These are phyloP conservation scores for Onychomys torridus DNA, from an alignment of 2,797 vertebrate genomes.

Conservation along the genomic window DNA sequence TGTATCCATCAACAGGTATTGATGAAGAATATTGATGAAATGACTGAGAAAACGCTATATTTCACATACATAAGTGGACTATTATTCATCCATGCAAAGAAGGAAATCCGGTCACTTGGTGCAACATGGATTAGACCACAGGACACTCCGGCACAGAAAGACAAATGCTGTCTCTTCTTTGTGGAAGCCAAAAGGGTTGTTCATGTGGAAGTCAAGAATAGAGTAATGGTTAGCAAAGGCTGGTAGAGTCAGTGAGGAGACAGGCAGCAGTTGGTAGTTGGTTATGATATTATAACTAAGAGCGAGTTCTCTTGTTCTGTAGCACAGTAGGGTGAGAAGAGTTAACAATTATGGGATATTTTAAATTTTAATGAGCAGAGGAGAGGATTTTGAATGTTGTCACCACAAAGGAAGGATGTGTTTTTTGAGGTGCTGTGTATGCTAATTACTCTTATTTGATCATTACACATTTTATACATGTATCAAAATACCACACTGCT, in stretches of 20 bases:
- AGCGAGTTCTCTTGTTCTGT: neutral
- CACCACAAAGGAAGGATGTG: conserved; percentile 42
- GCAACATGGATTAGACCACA: neutral
- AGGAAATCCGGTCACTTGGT: neutral
- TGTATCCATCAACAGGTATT: neutral
- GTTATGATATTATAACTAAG: neutral
- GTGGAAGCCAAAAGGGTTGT: neutral
- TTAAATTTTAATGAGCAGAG: conserved; percentile 43
- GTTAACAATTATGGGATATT: neutral
- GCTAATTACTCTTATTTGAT: conserved; percentile 55
- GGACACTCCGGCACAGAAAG: neutral
- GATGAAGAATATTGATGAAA: neutral
- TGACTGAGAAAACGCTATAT: neutral
- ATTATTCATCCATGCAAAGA: neutral
- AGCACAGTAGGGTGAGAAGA: neutral
- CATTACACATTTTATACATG: conserved; percentile 37
- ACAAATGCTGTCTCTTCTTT: neutral
- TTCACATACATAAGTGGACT: neutral
- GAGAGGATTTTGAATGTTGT: conserved; percentile 48
- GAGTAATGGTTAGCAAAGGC: neutral
- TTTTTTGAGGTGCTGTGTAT: conserved; percentile 2
- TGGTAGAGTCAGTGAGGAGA: neutral
- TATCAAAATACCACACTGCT: conserved; percentile 43
- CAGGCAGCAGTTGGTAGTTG: neutral
- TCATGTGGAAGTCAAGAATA: neutral